Percentiles rank a stretch among this genome's conserved stretches.
Evolutionary conservation across 2,888 invertebrate genomes (phyloP).

Genomic region (Trissolcus japonicus): DNA sequence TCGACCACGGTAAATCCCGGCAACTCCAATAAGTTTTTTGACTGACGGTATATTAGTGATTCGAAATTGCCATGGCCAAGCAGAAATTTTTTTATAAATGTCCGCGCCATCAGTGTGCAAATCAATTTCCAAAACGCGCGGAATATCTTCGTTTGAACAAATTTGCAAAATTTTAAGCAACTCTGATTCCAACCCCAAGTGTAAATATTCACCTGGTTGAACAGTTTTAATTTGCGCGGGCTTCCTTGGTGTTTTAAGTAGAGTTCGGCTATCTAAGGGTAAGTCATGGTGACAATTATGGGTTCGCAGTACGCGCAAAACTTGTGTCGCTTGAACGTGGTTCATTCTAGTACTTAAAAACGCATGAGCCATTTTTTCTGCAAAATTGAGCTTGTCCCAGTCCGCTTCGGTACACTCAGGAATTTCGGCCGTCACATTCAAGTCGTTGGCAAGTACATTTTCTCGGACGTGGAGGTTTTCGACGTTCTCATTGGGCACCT

Average conservation of each 20-base stretch:
- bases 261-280: slow-evolving; percentile 9
- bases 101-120: slow-evolving; percentile 24
- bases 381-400: background rate
- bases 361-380: slow-evolving; percentile 4
- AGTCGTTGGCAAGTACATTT: no score
- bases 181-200: background rate
- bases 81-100: slow-evolving; percentile 7
- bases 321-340: slow-evolving; percentile 7
- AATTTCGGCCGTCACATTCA: no score
- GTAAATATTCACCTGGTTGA: slow-evolving; percentile 17
- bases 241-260: slow-evolving; percentile 11
- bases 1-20: slow-evolving; percentile 12
- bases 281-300: slow-evolving; percentile 6
- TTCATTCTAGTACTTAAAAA: slow-evolving; percentile 11
- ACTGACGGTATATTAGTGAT: background rate
- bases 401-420: no score
- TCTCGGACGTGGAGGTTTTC: no score
- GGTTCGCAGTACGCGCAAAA: slow-evolving; percentile 11
- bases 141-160: no score
- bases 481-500: no score
- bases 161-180: background rate
- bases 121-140: slow-evolving; percentile 1
- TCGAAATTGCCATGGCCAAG: slow-evolving; percentile 11
- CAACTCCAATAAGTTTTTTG: slow-evolving; percentile 5
- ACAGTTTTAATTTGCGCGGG: background rate